Base-by-base conservation (phyloP, 2,888 invertebrate species). In the Blastobasis lacticolella region DNA sequence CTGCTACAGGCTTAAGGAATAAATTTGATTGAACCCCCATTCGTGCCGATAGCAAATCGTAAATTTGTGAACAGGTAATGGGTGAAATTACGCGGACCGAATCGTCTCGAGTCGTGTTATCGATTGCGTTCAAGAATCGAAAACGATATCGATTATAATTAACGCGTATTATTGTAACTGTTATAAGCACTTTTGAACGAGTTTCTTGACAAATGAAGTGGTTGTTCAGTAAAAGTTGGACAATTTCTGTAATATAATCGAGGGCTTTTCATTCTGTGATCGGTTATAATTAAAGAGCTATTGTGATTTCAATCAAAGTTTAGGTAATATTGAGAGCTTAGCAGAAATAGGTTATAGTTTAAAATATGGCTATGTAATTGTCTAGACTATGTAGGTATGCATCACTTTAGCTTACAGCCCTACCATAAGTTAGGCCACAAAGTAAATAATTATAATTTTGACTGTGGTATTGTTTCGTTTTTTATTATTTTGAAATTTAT, bases 91-190 rank as follows among this genome's bases (percentile, higher is more conserved):
- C 68, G 73, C 77, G 73, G 66, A 67, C 71, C 75, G 77, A 83
- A 81, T 81, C 71, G 71, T 67, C 68, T 74, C 69, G 68, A 74
- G 74, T 75, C 73, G 73, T 69, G 73, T 80, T 81, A 76, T 50
- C 78, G 75, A 78, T 79, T 79, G 77, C 71, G 71, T 73, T 69
- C 66, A 72, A 72, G 67, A 73, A 73, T 76, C 72, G 75, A 75
- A 75, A 76, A 75, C 68, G 71, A 69, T 76, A 81, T 80, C 78
- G 75, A 78, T 81, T 80, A 75, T 73, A 78, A 79, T 81, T 75
- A 80, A 75, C 72, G 71, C 67, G 72, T 74, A 76, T 78, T 73
- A 79, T 76, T 71, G 77, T 78, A 77, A 80, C 79, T 66, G 78
- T 77, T 78, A 49, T 74, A 76, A 79, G 75, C 67, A 73, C 73